Evolutionary conservation across 2,113 vertebrate species (phyloP).

Genomic region (Engraulis encrasicolus): DNA sequence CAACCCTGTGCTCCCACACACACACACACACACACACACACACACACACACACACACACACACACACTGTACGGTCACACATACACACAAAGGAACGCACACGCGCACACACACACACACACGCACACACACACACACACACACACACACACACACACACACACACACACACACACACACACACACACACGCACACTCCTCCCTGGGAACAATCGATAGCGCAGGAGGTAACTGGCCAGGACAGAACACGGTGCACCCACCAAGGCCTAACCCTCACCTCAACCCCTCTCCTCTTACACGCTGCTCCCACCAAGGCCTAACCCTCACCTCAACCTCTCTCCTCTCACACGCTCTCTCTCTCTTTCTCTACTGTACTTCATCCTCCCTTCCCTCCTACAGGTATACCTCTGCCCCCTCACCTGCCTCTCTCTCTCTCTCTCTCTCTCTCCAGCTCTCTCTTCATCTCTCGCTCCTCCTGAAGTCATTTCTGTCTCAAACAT

Average conservation of each 20-base stretch:
- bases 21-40: neutral
- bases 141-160: neutral
- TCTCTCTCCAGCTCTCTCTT: too few species aligned
- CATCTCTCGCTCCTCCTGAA: too few species aligned
- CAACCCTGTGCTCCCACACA: neutral
- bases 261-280: neutral
- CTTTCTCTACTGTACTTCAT: too few species aligned
- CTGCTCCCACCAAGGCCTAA: too few species aligned
- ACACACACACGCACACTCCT: neutral
- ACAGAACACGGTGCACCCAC: neutral
- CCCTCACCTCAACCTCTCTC: too few species aligned
- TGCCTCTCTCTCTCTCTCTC: too few species aligned
- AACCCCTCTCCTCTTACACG: too few species aligned
- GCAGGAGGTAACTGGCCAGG: conserved; percentile 1
- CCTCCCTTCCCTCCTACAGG: too few species aligned
- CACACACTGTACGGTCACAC: too few species aligned
- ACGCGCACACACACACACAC: neutral
- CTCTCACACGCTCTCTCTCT: too few species aligned
- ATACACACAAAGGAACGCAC: neutral
- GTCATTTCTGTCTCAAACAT: neutral
- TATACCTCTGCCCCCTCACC: too few species aligned
- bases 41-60: neutral
- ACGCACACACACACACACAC: neutral
- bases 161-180: neutral
- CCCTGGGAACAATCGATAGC: neutral